Percentiles rank a stretch among this genome's conserved stretches.
Conservation (phyloP, 2,797 vertebrate species). For the Peromyscus nudipes region DNA sequence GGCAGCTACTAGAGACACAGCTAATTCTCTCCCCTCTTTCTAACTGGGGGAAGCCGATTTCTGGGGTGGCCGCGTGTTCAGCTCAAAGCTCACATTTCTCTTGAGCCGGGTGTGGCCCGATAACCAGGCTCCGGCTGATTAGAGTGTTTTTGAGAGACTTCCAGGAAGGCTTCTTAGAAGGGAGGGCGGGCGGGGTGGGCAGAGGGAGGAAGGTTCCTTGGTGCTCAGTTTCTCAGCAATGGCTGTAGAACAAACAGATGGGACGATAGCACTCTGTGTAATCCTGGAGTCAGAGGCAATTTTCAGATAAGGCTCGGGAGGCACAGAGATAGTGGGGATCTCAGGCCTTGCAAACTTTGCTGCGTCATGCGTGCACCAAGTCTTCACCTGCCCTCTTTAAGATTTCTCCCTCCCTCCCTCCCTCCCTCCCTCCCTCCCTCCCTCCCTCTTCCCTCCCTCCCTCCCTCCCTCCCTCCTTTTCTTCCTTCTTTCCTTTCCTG, state of each 20-base stretch:
- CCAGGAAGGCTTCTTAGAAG: conserved; percentile 60
- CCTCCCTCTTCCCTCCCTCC: not conserved
- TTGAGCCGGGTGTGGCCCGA: not conserved
- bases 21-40: not conserved
- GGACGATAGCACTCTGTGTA: not conserved
- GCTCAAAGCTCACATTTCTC: conserved; percentile 14
- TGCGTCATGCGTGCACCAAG: not conserved
- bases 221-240: not conserved
- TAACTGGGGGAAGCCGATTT: not conserved
- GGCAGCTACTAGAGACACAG: not conserved
- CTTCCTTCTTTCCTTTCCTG: not conserved
- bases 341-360: not conserved
- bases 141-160: conserved; percentile 46
- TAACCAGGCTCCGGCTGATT: not conserved
- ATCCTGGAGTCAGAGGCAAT: not conserved
- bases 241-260: not conserved
- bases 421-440: not conserved
- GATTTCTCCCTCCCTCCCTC: not conserved
- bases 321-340: not conserved
- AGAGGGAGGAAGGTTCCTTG: not conserved
- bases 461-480: not conserved
- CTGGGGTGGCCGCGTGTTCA: not conserved
- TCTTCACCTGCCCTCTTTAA: not conserved
- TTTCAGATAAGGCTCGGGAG: not conserved
- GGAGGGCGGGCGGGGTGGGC: not conserved